These are phyloP conservation scores for Leptobrachium ailaonicum DNA, from an alignment of 2,113 vertebrate species.

Conservation along the genomic window DNA sequence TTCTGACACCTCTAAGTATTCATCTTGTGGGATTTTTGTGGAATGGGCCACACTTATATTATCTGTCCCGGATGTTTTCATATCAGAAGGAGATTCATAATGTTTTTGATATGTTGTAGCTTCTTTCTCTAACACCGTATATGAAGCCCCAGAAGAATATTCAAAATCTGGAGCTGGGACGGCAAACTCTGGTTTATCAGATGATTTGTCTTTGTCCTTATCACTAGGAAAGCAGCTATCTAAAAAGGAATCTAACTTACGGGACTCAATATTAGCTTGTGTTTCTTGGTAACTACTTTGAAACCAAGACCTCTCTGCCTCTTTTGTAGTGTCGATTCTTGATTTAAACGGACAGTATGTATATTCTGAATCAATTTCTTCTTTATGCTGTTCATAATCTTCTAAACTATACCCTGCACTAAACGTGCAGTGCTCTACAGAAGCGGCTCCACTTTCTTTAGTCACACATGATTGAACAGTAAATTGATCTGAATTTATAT, in stretches of 20 bases:
- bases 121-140: slow-evolving; percentile 60
- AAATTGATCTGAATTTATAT: slow-evolving; percentile 24
- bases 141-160: slow-evolving; percentile 71
- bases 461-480: slow-evolving; percentile 13
- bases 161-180: slow-evolving; percentile 61
- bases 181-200: not conserved
- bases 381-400: slow-evolving; percentile 12
- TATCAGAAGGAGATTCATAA: slow-evolving; percentile 79
- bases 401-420: slow-evolving; percentile 36
- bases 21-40: slow-evolving; percentile 71
- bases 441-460: slow-evolving; percentile 25
- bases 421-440: not conserved
- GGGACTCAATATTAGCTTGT: not conserved
- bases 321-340: slow-evolving; percentile 41
- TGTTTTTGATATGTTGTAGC: slow-evolving; percentile 53
- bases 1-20: slow-evolving; percentile 89
- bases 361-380: slow-evolving; percentile 22
- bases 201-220: not conserved
- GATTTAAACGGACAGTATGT: slow-evolving; percentile 44
- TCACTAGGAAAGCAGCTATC: slow-evolving; percentile 34
- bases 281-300: slow-evolving; percentile 32
- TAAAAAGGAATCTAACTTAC: slow-evolving; percentile 13
- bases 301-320: slow-evolving; percentile 38
- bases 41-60: slow-evolving; percentile 59
- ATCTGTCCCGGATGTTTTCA: slow-evolving; percentile 68